Evolutionary conservation across 2,888 invertebrate species (phyloP), one percentile per base, ranked within the genome.

Genomic region (Tenthredo livida): DNA sequence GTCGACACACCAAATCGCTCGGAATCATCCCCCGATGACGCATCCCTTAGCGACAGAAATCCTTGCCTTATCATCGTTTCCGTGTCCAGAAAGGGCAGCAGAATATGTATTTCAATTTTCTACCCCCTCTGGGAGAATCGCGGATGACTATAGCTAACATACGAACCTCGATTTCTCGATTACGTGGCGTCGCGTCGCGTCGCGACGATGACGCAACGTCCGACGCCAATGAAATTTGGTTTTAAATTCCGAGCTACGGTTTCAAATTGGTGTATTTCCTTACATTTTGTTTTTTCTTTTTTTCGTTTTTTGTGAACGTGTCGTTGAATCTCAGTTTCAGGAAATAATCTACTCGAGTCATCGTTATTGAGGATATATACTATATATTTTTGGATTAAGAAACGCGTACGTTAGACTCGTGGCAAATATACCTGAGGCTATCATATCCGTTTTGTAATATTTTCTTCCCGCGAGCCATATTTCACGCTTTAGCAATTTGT

Each of bases 21-120:
- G 15, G 54, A 54, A 77, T 77, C 77, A 54, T 77, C 77, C 77
- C 77, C 33, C n/a, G 40, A 77, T 77, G 77, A 77, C 33, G 54
- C 77, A 77, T 25, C 54, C 47, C 40, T 73, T 21, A 43, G 73
- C 43, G 73, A 40, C 33, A 73, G 17, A 73, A 73, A 72, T 43
- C 21, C 50, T 29, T 17, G 61, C 21, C 25, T 61, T 61, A 61
- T 61, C 61, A 21, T 61, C 61, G 10, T 25, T 2, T 58, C 61
- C 61, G 17, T n/a, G 6, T n/a, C 6, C 50, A 50, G 10, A 7
- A 61, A 21, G 10, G 17, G 10, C 4, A 21, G 25, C n/a, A 10
- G n/a, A 10, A 21, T 10, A 21, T 2, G 21, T 25, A 61, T 61
- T 21, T 25, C 21, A 25, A 61, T 61, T 61, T 61, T 10, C 12